Conservation (phyloP, 2,113 vertebrate species). For the Ptyas mucosa region DNA sequence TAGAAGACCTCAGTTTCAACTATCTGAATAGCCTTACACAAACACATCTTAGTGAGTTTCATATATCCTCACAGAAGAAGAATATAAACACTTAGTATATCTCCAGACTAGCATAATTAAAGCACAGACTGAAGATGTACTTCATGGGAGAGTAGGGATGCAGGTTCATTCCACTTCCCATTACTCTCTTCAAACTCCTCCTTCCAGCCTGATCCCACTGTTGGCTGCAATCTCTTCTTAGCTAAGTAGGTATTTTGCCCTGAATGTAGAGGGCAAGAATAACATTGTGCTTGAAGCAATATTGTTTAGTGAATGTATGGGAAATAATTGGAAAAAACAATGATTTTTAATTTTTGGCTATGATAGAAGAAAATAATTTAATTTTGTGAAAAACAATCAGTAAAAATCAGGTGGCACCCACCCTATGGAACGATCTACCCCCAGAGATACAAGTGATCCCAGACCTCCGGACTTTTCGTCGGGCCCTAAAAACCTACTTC, state of each 20-base stretch:
- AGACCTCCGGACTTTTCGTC: too few species aligned
- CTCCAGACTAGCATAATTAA: background rate
- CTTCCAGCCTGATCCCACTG: background rate
- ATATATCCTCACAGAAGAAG: background rate
- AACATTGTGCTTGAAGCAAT: background rate
- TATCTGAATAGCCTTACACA: too few species aligned
- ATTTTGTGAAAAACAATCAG: background rate
- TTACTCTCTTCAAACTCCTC: background rate
- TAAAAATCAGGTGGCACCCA: too few species aligned
- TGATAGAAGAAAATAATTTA: background rate
- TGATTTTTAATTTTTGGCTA: background rate
- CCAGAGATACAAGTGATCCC: too few species aligned
- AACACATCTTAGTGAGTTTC: background rate
- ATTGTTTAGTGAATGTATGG: background rate
- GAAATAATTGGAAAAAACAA: background rate
- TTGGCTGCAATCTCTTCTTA: background rate
- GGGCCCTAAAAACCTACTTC: too few species aligned
- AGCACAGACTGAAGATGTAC: background rate
- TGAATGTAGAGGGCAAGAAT: background rate
- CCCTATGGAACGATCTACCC: too few species aligned
- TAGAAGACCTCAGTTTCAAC: background rate
- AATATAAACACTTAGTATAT: background rate
- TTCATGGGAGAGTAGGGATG: background rate
- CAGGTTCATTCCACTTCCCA: background rate
- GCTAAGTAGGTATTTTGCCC: background rate